Base-by-base conservation (phyloP, 2,113 vertebrate genomes). In the Hypocryptadius cinnamomeus region DNA sequence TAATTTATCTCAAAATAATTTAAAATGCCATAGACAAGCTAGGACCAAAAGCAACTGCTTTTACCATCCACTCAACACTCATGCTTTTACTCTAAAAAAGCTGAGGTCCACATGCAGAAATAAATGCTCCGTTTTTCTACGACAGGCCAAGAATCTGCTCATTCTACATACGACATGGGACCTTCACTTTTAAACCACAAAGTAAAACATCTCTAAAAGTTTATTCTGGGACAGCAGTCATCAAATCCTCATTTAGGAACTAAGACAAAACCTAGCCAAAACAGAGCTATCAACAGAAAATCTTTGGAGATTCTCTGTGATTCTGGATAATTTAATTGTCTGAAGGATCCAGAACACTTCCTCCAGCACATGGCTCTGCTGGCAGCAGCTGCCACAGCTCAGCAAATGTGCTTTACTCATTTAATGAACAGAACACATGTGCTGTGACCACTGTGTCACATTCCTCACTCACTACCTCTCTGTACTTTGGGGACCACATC, bases 21-120 rank as follows among this genome's bases (percentile, higher is more conserved):
- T 92, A 70, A 95, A 96, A 96, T 57, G 80, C 91, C 92, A 94
- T 47, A 93, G 91, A 94, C 90, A 95, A 96, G 91, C 92, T 93
- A 94, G 69, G 42, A 95, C 79, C 79, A 81, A 91, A 95, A 94
- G 57, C 72, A 93, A 85, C 64, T 92, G 85, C 84, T 88, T 90
- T 92, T 22, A 93, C 85, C 95, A 96, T 64, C 94, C 95, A 94
- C 93, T 86, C 85, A 79, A 95, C 93, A 92, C 72, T 96, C 93
- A 94, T 92, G 96, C 93, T 96, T 95, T 92, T 93, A 94, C 42
- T 95, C 94, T 94, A 94, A 91, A 76, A 66, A 93, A 96, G 92
- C 92, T 91, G 88, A 93, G 94, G 92, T 81, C 92, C 88, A 68
- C 78, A 86, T 89, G 92, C 84, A 95, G 95, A 93, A 93, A 90